Conservation (phyloP, 92 coral and sea anemone species). For the Desmophyllum pertusum region DNA sequence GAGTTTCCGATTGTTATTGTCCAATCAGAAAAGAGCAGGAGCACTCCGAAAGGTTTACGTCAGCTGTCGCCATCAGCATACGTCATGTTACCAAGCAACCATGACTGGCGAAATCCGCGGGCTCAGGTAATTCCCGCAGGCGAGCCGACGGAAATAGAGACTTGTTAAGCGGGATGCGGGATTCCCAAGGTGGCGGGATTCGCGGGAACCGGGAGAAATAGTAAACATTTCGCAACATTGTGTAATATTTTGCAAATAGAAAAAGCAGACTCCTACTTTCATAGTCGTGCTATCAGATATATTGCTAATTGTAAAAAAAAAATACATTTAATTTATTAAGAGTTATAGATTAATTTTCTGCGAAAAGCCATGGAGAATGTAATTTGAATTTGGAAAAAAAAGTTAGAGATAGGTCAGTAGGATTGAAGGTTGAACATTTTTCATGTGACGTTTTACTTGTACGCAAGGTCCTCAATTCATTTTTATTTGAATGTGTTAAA, state of each 20-base stretch:
- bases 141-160: not conserved
- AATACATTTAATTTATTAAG: not conserved
- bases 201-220: no score
- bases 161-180: no score
- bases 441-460: not conserved
- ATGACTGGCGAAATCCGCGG: not conserved
- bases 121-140: not conserved
- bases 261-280: no score
- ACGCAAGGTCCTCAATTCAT: not conserved
- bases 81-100: not conserved
- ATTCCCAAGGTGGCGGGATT: no score
- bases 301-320: not conserved
- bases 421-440: not conserved
- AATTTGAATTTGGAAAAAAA: not conserved
- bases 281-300: no score
- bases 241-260: no score
- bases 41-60: not conserved
- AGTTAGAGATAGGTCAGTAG: not conserved
- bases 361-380: not conserved
- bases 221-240: no score
- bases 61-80: not conserved
- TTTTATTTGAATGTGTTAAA: slow-evolving; percentile 31
- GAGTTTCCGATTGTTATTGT: not conserved
- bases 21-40: not conserved
- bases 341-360: not conserved